A percentile compares a stretch with the other conserved stretches of the same genome.
Conservation (phyloP, 2,113 vertebrate genomes). For the Clinocottus analis region DNA sequence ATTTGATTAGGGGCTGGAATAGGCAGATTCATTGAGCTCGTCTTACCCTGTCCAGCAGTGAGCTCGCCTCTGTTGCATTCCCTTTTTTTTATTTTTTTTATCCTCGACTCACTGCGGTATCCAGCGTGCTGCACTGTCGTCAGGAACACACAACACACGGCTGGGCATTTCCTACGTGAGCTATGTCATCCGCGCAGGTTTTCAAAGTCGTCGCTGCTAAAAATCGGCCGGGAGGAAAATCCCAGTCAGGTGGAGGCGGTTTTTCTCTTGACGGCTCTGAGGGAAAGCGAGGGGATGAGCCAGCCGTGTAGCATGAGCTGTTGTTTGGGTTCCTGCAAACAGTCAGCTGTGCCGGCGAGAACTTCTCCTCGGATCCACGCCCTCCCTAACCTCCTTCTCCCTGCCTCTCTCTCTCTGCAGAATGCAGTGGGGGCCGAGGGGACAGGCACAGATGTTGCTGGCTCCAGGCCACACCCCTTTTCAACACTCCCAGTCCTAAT, state of each 20-base stretch:
- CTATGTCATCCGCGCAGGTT: slow-evolving; percentile 63
- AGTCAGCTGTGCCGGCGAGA: slow-evolving; percentile 62
- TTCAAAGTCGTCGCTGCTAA: slow-evolving; percentile 45
- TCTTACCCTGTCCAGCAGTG: slow-evolving; percentile 75
- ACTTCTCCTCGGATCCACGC: slow-evolving; percentile 47
- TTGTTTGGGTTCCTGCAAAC: slow-evolving; percentile 45
- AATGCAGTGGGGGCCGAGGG: slow-evolving; percentile 71
- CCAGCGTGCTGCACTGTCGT: slow-evolving; percentile 57
- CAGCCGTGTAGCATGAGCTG: slow-evolving; percentile 32
- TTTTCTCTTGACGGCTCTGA: slow-evolving; percentile 25
- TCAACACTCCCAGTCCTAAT: slow-evolving; percentile 81
- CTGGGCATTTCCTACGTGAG: slow-evolving; percentile 56
- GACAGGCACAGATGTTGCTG: slow-evolving; percentile 84
- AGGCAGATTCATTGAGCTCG: slow-evolving; percentile 49
- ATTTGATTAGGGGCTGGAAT: slow-evolving; percentile 62
- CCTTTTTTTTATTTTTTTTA: slow-evolving; percentile 39
- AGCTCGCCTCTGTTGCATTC: slow-evolving; percentile 60
- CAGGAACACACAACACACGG: slow-evolving; percentile 46
- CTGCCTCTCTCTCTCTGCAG: slow-evolving; percentile 72
- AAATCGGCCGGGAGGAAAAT: slow-evolving; percentile 40
- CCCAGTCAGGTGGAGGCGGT: slow-evolving; percentile 22
- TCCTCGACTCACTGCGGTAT: slow-evolving; percentile 67
- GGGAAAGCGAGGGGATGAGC: slow-evolving; percentile 31
- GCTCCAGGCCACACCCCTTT: slow-evolving; percentile 81
- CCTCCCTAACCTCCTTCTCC: slow-evolving; percentile 53